A percentile compares a stretch with the other conserved stretches of the same genome.
These are phyloP conservation scores for Alitta virens DNA, from an alignment of 2,888 invertebrate species.

Conservation along the genomic window DNA sequence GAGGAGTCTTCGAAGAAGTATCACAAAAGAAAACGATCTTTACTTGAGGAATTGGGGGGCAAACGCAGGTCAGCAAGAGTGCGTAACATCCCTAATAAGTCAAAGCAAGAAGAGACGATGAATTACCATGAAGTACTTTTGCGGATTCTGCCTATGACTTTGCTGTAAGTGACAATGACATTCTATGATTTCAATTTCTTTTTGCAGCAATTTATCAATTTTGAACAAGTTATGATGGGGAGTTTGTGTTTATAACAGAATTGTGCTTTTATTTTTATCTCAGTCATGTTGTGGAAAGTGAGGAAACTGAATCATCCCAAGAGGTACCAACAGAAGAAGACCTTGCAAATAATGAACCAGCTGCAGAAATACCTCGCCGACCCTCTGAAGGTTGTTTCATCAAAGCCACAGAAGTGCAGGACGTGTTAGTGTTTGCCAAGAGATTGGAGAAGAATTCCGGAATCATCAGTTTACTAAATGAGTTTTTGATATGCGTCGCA, in stretches of 20 bases:
- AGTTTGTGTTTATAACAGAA: background rate
- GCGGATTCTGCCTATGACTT: slow-evolving; percentile 49
- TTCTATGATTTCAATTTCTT: too few species aligned
- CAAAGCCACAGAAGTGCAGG: slow-evolving; percentile 23
- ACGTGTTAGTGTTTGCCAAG: slow-evolving; percentile 33
- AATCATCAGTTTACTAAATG: slow-evolving; percentile 41
- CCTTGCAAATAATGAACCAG: background rate
- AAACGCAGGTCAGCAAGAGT: slow-evolving; percentile 49
- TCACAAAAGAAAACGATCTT: slow-evolving; percentile 31
- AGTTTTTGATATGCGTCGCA: slow-evolving; percentile 30
- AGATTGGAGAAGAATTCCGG: slow-evolving; percentile 42
- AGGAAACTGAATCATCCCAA: background rate
- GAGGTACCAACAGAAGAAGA: slow-evolving; percentile 1
- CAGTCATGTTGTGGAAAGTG: background rate
- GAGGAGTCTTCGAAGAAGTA: slow-evolving; percentile 16
- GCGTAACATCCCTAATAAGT: slow-evolving; percentile 14
- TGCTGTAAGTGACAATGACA: slow-evolving; percentile 14
- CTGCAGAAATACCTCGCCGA: background rate
- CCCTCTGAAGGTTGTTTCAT: background rate
- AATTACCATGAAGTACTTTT: slow-evolving; percentile 52
- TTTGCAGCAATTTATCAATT: background rate
- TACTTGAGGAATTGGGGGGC: slow-evolving; percentile 26
- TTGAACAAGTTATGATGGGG: background rate
- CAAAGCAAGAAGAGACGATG: slow-evolving; percentile 49
- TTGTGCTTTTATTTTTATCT: background rate